Percentiles rank a stretch among this genome's conserved stretches.
phyloP scores from a whole-genome alignment of 2,113 vertebrate genomes.

The Euleptes europaea region DNA sequence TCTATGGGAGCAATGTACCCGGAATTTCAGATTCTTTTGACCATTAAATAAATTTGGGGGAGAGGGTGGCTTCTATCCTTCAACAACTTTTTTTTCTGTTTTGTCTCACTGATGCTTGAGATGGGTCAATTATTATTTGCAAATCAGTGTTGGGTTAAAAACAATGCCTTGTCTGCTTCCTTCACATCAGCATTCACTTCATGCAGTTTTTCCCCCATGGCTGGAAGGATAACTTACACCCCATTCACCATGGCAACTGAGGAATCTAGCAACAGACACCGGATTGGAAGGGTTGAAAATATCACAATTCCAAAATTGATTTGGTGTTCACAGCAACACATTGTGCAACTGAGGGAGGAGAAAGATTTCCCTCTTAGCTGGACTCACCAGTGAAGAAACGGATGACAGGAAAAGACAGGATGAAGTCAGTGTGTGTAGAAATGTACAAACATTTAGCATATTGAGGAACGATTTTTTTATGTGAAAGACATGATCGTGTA shows the following conservation, averaged over 20 bases:
- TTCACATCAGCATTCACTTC: slow-evolving; percentile 71
- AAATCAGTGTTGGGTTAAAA: slow-evolving; percentile 22
- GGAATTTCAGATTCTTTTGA: neutral
- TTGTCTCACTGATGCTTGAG: neutral
- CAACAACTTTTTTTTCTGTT: slow-evolving; percentile 12
- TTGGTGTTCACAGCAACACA: slow-evolving; percentile 72
- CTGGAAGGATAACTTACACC: slow-evolving; percentile 72
- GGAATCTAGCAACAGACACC: slow-evolving; percentile 73
- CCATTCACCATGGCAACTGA: slow-evolving; percentile 79
- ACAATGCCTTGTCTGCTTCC: slow-evolving; percentile 34
- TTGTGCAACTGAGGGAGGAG: slow-evolving; percentile 40
- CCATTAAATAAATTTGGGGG: neutral
- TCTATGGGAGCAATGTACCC: neutral
- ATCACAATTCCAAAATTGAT: slow-evolving; percentile 73
- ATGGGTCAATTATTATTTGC: slow-evolving; percentile 9
- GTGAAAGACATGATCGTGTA: slow-evolving; percentile 52
- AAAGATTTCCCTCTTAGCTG: slow-evolving; percentile 58
- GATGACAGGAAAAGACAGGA: slow-evolving; percentile 22
- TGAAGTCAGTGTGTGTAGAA: slow-evolving; percentile 1
- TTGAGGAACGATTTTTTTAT: slow-evolving; percentile 54
- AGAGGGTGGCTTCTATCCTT: neutral
- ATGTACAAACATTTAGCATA: slow-evolving; percentile 41
- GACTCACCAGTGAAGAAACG: slow-evolving; percentile 53
- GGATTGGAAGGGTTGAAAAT: slow-evolving; percentile 68
- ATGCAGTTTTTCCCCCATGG: slow-evolving; percentile 56